Evolutionary conservation across 53 echinoderm and acorn worm genomes (phyloP).

Genomic region (Apostichopus leukothele): DNA sequence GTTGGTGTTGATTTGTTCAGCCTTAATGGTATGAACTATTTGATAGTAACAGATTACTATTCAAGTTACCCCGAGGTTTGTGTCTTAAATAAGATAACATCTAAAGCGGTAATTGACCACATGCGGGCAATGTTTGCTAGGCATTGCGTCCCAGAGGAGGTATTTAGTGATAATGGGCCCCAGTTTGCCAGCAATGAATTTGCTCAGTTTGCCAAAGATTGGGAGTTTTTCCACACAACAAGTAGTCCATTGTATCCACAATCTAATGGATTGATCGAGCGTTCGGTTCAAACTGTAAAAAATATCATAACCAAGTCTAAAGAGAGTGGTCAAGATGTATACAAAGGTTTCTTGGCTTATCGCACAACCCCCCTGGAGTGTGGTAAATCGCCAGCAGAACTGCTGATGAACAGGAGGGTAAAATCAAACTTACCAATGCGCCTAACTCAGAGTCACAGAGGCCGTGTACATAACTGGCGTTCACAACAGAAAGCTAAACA

Average conservation of each 20-base stretch:
- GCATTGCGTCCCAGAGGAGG: slow-evolving; percentile 25
- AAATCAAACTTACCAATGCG: slow-evolving; percentile 42
- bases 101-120: slow-evolving; percentile 37
- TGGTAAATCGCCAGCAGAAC: slow-evolving; percentile 60
- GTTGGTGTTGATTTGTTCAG: slow-evolving; percentile 24
- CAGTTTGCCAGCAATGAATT: slow-evolving; percentile 41
- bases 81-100: slow-evolving; percentile 8
- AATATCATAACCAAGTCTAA: slow-evolving; percentile 38
- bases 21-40: slow-evolving; percentile 17
- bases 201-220: slow-evolving; percentile 37
- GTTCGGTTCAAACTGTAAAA: slow-evolving; percentile 55
- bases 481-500: neutral
- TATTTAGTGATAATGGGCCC: slow-evolving; percentile 46
- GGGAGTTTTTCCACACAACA: slow-evolving; percentile 51
- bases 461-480: neutral
- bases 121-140: slow-evolving; percentile 46
- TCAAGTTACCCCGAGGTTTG: slow-evolving; percentile 30
- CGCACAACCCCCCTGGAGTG: slow-evolving; percentile 58
- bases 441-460: neutral
- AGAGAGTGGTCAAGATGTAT: slow-evolving; percentile 44
- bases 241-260: slow-evolving; percentile 55
- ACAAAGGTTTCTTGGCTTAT: slow-evolving; percentile 45
- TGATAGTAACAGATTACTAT: slow-evolving; percentile 39
- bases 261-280: slow-evolving; percentile 56
- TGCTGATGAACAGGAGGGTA: slow-evolving; percentile 50